These are phyloP conservation scores for Colletes gigas DNA, from an alignment of 1,140 invertebrate genomes.

Conservation along the genomic window DNA sequence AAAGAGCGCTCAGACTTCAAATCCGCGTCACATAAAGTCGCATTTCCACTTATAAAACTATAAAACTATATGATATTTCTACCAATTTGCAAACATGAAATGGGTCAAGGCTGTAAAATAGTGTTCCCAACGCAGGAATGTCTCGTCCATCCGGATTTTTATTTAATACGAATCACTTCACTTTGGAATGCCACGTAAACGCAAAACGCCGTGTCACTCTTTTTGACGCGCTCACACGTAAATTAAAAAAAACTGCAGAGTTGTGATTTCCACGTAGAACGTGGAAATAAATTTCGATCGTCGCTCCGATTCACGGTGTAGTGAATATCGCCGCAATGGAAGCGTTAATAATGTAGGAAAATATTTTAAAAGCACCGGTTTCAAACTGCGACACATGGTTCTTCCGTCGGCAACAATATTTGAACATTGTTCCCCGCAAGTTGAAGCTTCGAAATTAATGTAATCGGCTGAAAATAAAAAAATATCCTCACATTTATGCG, in stretches of 20 bases:
- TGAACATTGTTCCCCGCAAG: too few species aligned
- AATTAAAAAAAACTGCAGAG: not conserved
- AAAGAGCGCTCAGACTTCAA: too few species aligned
- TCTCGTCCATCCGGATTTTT: slow-evolving; percentile 6
- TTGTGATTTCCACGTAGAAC: not conserved
- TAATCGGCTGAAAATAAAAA: too few species aligned
- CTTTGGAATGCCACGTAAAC: slow-evolving; percentile 1
- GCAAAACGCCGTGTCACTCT: not conserved
- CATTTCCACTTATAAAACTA: not conserved
- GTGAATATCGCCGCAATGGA: not conserved
- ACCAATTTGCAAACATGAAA: not conserved
- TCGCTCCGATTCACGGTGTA: not conserved
- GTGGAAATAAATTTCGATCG: slow-evolving; percentile 5
- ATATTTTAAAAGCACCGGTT: too few species aligned
- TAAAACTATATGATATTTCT: too few species aligned
- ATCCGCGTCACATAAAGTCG: too few species aligned
- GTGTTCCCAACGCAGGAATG: not conserved
- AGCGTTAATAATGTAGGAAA: not conserved
- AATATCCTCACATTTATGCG: too few species aligned
- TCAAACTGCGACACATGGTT: too few species aligned
- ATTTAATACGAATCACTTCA: slow-evolving; percentile 10
- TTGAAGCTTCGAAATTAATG: too few species aligned
- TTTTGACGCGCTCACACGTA: slow-evolving; percentile 12
- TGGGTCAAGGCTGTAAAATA: slow-evolving; percentile 12
- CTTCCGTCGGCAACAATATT: too few species aligned